Conservation (phyloP, 1,140 invertebrate species). For the Drosophila pectinifera region DNA sequence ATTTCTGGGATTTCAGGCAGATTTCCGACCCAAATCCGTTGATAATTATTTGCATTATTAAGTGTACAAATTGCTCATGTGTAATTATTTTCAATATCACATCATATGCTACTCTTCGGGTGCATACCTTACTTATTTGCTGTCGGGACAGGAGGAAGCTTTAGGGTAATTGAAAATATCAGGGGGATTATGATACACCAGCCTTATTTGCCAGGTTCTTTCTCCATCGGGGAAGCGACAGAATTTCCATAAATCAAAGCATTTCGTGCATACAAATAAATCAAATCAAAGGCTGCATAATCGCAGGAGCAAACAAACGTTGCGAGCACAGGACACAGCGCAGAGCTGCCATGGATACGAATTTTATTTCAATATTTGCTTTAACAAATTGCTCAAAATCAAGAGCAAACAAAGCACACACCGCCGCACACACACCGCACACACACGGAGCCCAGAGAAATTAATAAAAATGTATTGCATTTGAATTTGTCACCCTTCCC, state of each 20-base stretch:
- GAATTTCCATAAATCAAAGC: slow-evolving; percentile 53
- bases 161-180: slow-evolving; percentile 26
- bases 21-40: too few species aligned
- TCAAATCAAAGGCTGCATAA: slow-evolving; percentile 78
- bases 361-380: slow-evolving; percentile 77
- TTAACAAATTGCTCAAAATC: slow-evolving; percentile 82
- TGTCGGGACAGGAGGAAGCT: background rate
- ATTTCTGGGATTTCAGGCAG: too few species aligned
- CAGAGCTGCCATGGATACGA: slow-evolving; percentile 40
- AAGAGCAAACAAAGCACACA: slow-evolving; percentile 33
- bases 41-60: too few species aligned
- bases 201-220: slow-evolving; percentile 19
- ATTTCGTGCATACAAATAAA: slow-evolving; percentile 66
- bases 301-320: slow-evolving; percentile 72
- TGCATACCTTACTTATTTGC: too few species aligned
- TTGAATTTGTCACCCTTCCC: slow-evolving; percentile 74
- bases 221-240: slow-evolving; percentile 10
- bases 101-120: too few species aligned
- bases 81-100: too few species aligned
- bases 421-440: slow-evolving; percentile 1
- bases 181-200: slow-evolving; percentile 22
- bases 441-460: slow-evolving; percentile 27
- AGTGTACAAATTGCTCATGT: too few species aligned
- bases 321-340: slow-evolving; percentile 18
- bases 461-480: slow-evolving; percentile 75